Base-by-base conservation (phyloP, 2,888 invertebrate genomes). In the Tanypteryx hageni region DNA sequence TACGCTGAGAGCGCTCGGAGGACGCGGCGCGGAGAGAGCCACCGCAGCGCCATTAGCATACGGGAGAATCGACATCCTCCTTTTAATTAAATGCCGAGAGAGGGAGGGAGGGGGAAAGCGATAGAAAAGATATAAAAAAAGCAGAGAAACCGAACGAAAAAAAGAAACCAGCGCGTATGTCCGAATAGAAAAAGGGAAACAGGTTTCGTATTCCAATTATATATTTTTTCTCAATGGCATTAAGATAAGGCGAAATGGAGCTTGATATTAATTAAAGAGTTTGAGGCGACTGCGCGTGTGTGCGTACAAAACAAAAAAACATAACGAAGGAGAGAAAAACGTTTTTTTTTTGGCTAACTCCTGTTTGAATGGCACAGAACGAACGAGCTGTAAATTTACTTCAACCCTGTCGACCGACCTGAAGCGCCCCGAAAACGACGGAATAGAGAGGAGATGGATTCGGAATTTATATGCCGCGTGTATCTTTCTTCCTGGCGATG, bases 11-110 rank as follows among this genome's bases (percentile, higher is more conserved):
- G 31, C 31, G 7, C 11, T 18, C 16, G 59, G 2, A n/a, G 27
- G 9, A 16, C 57, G 85, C 22, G 58, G 22, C 27, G 22, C 22
- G 27, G 59, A 14, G 59, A 14, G 59, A 27, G 86, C 22, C 27
- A 86, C 27, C 27, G 61, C 59, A 59, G 31, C 59, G 14, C 31
- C 86, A 86, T 86, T 86, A 31, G 31, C 61, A 86, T 64, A 61
- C 10, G 10, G 10, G 61, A 7, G 61, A 86, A 64, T 59, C 86
- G 31, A 86, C 31, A 86, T 27, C 18, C 61, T 59, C 14, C 61
- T n/a, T 5, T 27, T 86, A 86, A 86, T 86, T 86, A 64, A 86
- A 86, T 64, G 61, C 86, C 27, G 59, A 59, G 31, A 56, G 61
- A 10, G 16, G 14, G 16, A 22, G 27, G 10, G 27, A 14, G 8